Percentiles rank a stretch among this genome's conserved stretches.
phyloP scores from a whole-genome alignment of 35 echinoderm and acorn worm genomes.

The Heliocidaris erythrogramma region DNA sequence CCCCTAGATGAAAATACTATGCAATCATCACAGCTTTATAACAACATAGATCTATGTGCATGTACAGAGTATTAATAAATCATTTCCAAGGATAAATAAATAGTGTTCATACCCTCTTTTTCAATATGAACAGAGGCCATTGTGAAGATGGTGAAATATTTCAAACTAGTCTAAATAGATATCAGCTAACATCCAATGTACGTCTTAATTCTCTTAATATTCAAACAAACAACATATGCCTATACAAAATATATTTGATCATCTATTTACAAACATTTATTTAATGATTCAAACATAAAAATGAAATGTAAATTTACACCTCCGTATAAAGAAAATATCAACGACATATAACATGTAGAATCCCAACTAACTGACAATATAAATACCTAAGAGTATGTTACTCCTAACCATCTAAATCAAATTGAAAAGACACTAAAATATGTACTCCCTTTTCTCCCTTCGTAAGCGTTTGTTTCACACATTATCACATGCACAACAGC shows the following conservation, averaged over 20 bases:
- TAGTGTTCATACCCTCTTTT: not conserved
- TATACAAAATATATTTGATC: not conserved
- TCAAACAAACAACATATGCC: not conserved
- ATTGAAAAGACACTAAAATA: not conserved
- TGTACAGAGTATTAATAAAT: not conserved
- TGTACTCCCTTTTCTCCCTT: not conserved
- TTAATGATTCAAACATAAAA: not conserved
- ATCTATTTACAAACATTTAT: not conserved
- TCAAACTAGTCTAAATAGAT: not conserved
- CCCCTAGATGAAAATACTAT: not conserved
- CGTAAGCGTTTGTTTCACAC: not conserved
- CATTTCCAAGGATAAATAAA: not conserved
- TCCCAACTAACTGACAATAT: not conserved
- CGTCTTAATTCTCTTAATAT: not conserved
- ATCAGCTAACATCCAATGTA: not conserved
- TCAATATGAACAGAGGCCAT: not conserved
- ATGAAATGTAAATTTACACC: constrained; percentile 12
- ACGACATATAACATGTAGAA: not conserved
- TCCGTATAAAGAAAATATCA: not conserved
- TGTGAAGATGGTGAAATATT: not conserved
- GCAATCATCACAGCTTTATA: not conserved
- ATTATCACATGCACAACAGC: not conserved
- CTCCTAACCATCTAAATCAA: not conserved
- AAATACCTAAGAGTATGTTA: not conserved
- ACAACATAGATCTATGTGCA: not conserved